Conservation (phyloP, 2,113 vertebrate genomes). For the Vanacampus margaritifer region DNA sequence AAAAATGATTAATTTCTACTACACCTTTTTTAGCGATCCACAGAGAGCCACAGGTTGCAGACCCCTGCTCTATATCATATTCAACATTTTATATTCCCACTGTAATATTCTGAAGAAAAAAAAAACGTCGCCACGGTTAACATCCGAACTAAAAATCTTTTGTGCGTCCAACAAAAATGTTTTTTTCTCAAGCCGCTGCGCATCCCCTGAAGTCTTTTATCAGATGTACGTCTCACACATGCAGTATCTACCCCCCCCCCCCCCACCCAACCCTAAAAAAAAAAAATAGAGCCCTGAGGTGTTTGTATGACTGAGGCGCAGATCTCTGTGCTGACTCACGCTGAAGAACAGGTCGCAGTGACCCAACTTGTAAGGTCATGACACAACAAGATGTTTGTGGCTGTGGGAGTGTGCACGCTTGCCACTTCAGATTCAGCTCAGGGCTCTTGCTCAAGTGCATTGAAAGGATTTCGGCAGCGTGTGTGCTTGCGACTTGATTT, state of each 20-base stretch:
- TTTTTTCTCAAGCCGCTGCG: too few species aligned
- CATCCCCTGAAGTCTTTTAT: not conserved
- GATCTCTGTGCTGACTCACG: slow-evolving; percentile 38
- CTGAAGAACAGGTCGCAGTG: slow-evolving; percentile 27
- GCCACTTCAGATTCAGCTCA: slow-evolving; percentile 29
- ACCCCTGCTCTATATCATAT: too few species aligned
- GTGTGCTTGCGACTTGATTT: not conserved
- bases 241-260: not conserved
- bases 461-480: slow-evolving; percentile 12
- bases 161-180: too few species aligned
- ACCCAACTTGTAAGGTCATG: slow-evolving; percentile 39
- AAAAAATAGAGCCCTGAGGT: slow-evolving; percentile 6
- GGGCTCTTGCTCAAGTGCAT: slow-evolving; percentile 27
- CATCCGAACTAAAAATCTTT: too few species aligned
- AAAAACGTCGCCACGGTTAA: too few species aligned
- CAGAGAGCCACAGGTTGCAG: too few species aligned
- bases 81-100: too few species aligned
- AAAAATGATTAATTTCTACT: too few species aligned
- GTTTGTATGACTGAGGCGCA: slow-evolving; percentile 33
- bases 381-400: slow-evolving; percentile 24
- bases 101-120: too few species aligned
- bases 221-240: not conserved
- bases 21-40: too few species aligned
- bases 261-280: too few species aligned
- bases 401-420: slow-evolving; percentile 10